Percentiles rank a stretch among this genome's conserved stretches.
These are phyloP conservation scores for Myiopsitta monachus DNA, from an alignment of 2,113 vertebrate genomes.

Conservation along the genomic window DNA sequence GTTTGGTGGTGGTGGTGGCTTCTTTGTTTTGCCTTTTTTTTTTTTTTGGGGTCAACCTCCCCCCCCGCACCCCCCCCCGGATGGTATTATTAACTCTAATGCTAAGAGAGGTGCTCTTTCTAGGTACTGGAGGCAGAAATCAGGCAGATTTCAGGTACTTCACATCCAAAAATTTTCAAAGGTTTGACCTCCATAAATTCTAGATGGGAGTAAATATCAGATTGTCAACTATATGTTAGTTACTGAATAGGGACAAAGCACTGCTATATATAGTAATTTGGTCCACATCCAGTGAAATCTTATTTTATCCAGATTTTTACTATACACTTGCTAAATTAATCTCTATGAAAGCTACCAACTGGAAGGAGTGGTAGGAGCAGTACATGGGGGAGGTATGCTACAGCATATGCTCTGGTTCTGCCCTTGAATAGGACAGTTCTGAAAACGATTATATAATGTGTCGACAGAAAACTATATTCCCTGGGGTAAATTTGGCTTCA, in stretches of 20 bases:
- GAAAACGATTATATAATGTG: slow-evolving; percentile 70
- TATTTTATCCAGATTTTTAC: slow-evolving; percentile 64
- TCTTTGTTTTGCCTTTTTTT: background rate
- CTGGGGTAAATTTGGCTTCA: slow-evolving; percentile 57
- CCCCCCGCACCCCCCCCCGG: background rate
- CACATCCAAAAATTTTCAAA: background rate
- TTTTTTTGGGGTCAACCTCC: no score
- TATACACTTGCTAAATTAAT: slow-evolving; percentile 59
- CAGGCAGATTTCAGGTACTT: background rate
- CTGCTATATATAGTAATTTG: slow-evolving; percentile 13
- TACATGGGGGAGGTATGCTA: slow-evolving; percentile 40
- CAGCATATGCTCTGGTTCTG: slow-evolving; percentile 65
- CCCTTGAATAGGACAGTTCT: slow-evolving; percentile 65
- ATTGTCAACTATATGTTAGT: background rate
- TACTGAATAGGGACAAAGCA: background rate
- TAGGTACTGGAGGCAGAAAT: background rate
- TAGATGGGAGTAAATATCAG: background rate
- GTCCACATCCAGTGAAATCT: slow-evolving; percentile 38
- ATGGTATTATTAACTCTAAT: background rate
- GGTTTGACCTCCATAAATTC: background rate
- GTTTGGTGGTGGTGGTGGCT: background rate
- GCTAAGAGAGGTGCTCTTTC: background rate
- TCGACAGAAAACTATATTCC: slow-evolving; percentile 63
- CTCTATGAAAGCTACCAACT: slow-evolving; percentile 54
- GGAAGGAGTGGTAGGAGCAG: slow-evolving; percentile 25